phyloP scores from a whole-genome alignment of 2,113 vertebrate genomes.

The Onychostruthus taczanowskii region DNA sequence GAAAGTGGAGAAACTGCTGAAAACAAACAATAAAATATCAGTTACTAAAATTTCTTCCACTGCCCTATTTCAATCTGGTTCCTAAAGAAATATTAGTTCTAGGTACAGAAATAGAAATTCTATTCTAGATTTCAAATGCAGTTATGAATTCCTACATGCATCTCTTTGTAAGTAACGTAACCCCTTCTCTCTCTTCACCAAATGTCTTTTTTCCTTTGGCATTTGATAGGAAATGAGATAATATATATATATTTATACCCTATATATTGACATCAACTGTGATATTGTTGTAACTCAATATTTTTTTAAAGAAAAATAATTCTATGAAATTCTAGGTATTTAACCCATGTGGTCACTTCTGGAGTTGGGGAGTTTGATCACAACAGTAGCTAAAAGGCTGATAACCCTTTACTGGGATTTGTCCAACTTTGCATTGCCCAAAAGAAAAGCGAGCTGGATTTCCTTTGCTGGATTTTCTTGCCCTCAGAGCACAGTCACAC shows the following conservation, averaged over 20 bases:
- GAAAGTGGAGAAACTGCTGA: not conserved
- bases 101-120: not conserved
- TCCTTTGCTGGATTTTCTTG: not conserved
- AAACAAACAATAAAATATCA: not conserved
- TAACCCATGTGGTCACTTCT: not conserved
- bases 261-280: not conserved
- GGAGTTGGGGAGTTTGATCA: not conserved
- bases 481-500: not conserved
- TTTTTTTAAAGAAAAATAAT: not conserved
- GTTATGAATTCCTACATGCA: not conserved
- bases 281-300: not conserved
- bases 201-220: not conserved
- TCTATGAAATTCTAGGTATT: not conserved
- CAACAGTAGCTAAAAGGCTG: not conserved
- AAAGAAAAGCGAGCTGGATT: not conserved
- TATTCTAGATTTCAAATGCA: not conserved
- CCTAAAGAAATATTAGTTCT: not conserved
- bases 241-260: not conserved
- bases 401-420: fast-evolving
- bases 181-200: fast-evolving
- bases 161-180: not conserved
- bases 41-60: not conserved
- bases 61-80: not conserved
- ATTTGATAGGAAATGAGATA: not conserved
- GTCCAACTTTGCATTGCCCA: not conserved